These are phyloP conservation scores for Nomada goodeniana DNA, from an alignment of 2,888 invertebrate species.

Conservation along the genomic window DNA sequence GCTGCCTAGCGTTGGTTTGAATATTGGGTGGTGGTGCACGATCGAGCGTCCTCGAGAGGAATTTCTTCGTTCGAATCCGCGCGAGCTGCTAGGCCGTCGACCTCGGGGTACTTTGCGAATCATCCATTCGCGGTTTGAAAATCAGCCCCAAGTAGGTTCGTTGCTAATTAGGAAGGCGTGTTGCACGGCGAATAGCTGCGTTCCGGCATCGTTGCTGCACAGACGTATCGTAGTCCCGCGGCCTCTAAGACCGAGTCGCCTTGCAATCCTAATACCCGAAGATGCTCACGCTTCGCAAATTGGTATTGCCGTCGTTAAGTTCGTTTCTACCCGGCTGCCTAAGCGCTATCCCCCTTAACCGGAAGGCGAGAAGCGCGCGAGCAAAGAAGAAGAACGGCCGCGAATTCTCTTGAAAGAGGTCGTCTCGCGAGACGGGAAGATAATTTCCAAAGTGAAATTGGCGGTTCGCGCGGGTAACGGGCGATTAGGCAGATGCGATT, in stretches of 20 bases:
- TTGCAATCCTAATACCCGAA: constrained; percentile 4
- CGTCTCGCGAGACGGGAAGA: neutral
- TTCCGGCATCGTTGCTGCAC: neutral
- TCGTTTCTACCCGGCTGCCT: neutral
- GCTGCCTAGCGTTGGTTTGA: constrained; percentile 33
- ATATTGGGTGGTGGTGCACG: constrained; percentile 63
- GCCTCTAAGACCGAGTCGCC: constrained; percentile 27
- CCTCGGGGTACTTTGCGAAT: constrained; percentile 71
- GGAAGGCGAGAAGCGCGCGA: too few species aligned
- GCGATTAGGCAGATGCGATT: constrained; percentile 57
- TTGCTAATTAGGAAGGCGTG: constrained; percentile 67
- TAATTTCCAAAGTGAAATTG: neutral
- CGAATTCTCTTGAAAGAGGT: too few species aligned
- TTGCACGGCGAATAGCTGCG: constrained; percentile 29
- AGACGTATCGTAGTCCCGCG: neutral
- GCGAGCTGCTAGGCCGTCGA: constrained; percentile 66
- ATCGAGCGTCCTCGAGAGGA: constrained; percentile 66
- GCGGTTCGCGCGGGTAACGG: constrained; percentile 1
- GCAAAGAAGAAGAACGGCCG: too few species aligned
- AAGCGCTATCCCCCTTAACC: too few species aligned
- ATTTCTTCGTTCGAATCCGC: constrained; percentile 53
- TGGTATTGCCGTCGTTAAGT: neutral
- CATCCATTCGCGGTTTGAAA: constrained; percentile 71
- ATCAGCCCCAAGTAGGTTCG: constrained; percentile 58
- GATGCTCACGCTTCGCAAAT: neutral